Evolutionary conservation across 2,888 invertebrate species (phyloP).

Genomic region (Pristionchus fissidentatus): DNA sequence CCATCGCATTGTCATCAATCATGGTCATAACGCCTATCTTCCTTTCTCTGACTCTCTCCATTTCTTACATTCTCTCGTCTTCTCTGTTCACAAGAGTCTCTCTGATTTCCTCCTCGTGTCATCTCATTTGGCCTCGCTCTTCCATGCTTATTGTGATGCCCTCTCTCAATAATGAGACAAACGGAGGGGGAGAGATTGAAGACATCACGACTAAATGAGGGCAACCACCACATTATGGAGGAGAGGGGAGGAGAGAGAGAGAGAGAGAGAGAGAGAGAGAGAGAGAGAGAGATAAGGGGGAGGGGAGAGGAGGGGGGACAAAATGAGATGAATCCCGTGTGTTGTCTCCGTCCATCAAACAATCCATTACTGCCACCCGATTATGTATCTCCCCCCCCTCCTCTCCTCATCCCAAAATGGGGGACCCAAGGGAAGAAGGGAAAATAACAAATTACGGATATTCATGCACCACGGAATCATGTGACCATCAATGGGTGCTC

Average conservation of each 20-base stretch:
- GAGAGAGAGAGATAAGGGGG: too few relatives aligned
- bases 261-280: background rate
- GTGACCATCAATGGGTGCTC: too few relatives aligned
- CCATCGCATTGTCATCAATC: background rate
- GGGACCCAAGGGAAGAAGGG: too few relatives aligned
- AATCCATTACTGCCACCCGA: background rate
- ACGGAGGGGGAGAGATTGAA: constrained; percentile 25
- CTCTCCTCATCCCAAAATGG: too few relatives aligned
- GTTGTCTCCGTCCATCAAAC: background rate
- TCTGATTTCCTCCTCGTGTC: constrained; percentile 1
- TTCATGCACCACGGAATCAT: too few relatives aligned
- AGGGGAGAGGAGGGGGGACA: background rate
- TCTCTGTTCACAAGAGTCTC: constrained; percentile 19
- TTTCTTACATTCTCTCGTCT: background rate
- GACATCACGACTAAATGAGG: constrained; percentile 7
- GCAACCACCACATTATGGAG: background rate
- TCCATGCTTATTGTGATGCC: constrained; percentile 7
- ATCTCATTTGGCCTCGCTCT: background rate
- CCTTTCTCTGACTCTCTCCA: background rate
- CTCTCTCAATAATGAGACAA: constrained; percentile 16
- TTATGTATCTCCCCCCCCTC: too few relatives aligned
- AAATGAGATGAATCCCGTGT: background rate
- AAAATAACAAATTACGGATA: too few relatives aligned
- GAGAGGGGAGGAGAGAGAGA: background rate
- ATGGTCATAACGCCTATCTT: background rate